Evolutionary conservation across 2,888 invertebrate species (phyloP), one percentile per base, ranked within the genome.

Genomic region (Malthinus flaveolus): DNA sequence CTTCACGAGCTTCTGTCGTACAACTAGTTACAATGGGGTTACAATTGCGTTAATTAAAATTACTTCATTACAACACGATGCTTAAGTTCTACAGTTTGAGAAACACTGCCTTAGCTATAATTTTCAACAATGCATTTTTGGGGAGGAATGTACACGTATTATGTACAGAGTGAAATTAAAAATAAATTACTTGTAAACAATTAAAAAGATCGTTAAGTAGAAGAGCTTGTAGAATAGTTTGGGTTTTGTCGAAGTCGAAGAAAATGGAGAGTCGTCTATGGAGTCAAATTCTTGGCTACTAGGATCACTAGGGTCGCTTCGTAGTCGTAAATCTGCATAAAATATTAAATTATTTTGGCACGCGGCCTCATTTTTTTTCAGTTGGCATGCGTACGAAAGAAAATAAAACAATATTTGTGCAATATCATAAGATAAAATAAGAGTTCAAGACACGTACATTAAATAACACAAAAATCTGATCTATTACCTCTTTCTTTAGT

Each of bases 401-500:
- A 50, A 49, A 58, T 31, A 58, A 59, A 59, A 49, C 37, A 54
- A 50, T 33, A 49, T 49, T 48, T 32, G 45, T 46, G 50, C 46
- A 49, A 59, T 49, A 33, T 59, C 37, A 34, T 35, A 49, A 37
- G 39, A 55, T 32, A 55, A 49, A 32, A 49, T 48, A 36, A 34
- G 31, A 31, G 35, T 36, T 32, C 10, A 39, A 39, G 45, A 46
- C 23, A 23, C 23, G 23, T 23, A 23, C 53, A 49, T 49, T 49
- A 32, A 54, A 58, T 53, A 53, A 48, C 12, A 47, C 31, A 59
- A 32, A 59, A 15, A 23, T 42, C 13, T 23, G 23, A 42, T 15
- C 15, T 42, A 42, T 65, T 68, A 74, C 76, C 76, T 71, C 73
- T 66, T 66, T 73, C 75, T 65, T 72, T 75, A 49, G 73, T 70